A percentile compares a stretch with the other conserved stretches of the same genome.
Evolutionary conservation across 2,797 vertebrate genomes (phyloP).

Genomic region (Alcedo atthis): DNA sequence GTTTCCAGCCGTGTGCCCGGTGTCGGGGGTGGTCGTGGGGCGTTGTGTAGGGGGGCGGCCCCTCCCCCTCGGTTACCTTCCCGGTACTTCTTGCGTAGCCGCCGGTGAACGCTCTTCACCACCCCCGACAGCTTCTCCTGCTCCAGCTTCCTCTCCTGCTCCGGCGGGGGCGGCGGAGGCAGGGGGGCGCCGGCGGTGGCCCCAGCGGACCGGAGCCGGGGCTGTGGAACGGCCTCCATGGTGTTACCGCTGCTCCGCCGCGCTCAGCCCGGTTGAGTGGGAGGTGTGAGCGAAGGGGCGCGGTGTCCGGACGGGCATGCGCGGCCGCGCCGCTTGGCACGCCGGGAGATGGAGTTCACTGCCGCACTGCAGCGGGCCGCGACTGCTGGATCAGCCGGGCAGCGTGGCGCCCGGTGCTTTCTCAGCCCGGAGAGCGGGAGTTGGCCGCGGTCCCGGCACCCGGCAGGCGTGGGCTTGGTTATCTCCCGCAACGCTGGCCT

Average conservation of each 20-base stretch:
- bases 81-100: slow-evolving; percentile 95
- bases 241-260: slow-evolving; percentile 55
- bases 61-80: slow-evolving; percentile 83
- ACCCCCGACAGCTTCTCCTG: slow-evolving; percentile 95
- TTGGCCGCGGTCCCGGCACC: accelerated
- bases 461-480: accelerated
- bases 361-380: background rate
- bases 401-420: too few relatives aligned
- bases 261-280: background rate
- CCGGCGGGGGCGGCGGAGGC: background rate
- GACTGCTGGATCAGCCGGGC: too few relatives aligned
- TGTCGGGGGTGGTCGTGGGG: too few relatives aligned
- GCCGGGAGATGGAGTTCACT: slow-evolving; percentile 3
- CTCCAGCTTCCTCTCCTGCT: slow-evolving; percentile 81
- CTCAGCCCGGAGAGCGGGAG: too few relatives aligned
- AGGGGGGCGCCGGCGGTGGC: slow-evolving; percentile 39
- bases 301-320: background rate
- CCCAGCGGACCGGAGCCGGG: slow-evolving; percentile 56
- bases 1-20: too few relatives aligned
- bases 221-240: slow-evolving; percentile 80
- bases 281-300: background rate
- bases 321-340: background rate
- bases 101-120: slow-evolving; percentile 94
- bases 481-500: accelerated
- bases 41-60: background rate